Percentiles rank a stretch among this genome's conserved stretches.
phyloP scores from a whole-genome alignment of 2,888 invertebrate species.

The Blastobasis adustella region DNA sequence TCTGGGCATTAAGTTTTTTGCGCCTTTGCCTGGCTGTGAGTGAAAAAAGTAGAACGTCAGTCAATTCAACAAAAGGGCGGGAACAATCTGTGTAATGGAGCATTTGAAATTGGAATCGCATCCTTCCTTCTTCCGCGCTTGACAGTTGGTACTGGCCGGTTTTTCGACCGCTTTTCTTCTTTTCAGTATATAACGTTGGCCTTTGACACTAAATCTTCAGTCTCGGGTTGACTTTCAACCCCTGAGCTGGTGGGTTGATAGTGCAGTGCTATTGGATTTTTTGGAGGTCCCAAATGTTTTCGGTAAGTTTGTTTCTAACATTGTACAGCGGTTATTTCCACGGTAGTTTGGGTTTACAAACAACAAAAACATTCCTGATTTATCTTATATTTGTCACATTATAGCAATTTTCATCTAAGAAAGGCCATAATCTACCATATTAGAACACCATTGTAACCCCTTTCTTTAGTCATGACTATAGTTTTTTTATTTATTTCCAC shows the following conservation, averaged over 20 bases:
- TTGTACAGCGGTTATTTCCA: background rate
- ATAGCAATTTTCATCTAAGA: too few species aligned
- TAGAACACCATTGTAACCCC: too few species aligned
- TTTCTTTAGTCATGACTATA: too few species aligned
- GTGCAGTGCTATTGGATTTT: conserved; percentile 2
- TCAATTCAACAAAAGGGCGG: conserved; percentile 45
- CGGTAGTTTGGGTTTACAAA: too few species aligned
- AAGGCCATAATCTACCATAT: too few species aligned
- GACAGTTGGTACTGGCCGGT: conserved; percentile 43
- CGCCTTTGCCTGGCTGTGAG: too few species aligned
- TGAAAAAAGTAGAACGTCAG: conserved; percentile 6
- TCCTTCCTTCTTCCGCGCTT: conserved; percentile 67
- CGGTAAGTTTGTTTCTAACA: background rate
- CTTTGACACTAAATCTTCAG: conserved; percentile 29
- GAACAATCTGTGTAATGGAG: conserved; percentile 58
- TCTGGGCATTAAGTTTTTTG: background rate
- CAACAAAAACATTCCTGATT: too few species aligned
- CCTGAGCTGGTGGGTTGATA: conserved; percentile 23
- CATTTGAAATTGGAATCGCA: conserved; percentile 54
- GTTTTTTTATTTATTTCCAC: too few species aligned
- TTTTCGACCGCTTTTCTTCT: conserved; percentile 42
- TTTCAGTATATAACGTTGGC: conserved; percentile 34
- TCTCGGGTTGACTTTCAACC: conserved; percentile 39
- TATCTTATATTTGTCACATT: too few species aligned
- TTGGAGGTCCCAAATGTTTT: background rate